Conservation (phyloP, 2,797 vertebrate species). For the Astyanax mexicanus region DNA sequence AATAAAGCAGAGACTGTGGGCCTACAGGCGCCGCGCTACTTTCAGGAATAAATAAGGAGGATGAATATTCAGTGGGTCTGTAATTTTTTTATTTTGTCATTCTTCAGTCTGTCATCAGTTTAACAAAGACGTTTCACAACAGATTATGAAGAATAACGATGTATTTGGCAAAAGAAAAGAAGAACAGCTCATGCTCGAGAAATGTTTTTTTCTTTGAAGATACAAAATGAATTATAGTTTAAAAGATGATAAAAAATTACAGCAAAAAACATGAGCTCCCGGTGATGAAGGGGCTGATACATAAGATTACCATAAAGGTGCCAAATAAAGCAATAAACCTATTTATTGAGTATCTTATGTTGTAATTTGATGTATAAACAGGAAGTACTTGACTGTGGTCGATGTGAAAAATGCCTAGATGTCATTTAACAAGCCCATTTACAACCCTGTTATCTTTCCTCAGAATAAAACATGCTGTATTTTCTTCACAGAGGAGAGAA, state of each 20-base stretch:
- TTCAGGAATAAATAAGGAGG: conserved; percentile 26
- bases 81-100: conserved; percentile 39
- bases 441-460: too few species aligned
- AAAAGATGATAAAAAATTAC: too few species aligned
- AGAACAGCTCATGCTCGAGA: not conserved
- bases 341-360: too few species aligned
- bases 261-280: not conserved
- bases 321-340: too few species aligned
- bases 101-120: conserved; percentile 64
- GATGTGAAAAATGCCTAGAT: too few species aligned
- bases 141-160: not conserved
- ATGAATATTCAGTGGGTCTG: conserved; percentile 65
- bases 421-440: too few species aligned
- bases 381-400: too few species aligned
- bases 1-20: conserved; percentile 34
- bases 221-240: not conserved
- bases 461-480: too few species aligned
- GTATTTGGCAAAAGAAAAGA: not conserved
- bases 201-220: not conserved
- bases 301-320: too few species aligned
- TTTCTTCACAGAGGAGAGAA: too few species aligned
- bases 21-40: not conserved
- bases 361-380: too few species aligned
- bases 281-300: not conserved
- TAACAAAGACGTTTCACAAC: conserved; percentile 62